Percentiles rank a stretch among this genome's conserved stretches.
Evolutionary conservation across 2,888 invertebrate species (phyloP).

Genomic region (Idaea straminata): DNA sequence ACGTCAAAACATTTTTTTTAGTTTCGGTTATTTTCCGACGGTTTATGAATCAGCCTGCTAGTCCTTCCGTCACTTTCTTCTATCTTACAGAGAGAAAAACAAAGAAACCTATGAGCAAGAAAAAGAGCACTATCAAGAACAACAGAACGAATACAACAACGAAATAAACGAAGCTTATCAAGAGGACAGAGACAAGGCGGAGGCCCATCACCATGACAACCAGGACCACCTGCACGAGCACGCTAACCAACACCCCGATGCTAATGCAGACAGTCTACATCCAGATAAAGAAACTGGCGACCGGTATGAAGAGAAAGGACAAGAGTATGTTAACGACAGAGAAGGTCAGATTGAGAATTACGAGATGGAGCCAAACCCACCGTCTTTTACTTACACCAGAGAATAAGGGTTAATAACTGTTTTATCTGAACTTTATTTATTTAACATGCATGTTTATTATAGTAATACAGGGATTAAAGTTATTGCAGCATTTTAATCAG

Average conservation of each 20-base stretch:
- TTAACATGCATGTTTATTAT: background rate
- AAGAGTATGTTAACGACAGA: constrained; percentile 31
- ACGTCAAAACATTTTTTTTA: too few relatives aligned
- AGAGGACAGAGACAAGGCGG: constrained; percentile 34
- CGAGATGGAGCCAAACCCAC: constrained; percentile 35
- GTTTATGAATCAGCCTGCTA: too few relatives aligned
- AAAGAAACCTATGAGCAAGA: constrained; percentile 38
- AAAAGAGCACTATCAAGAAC: constrained; percentile 35
- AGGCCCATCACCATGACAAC: constrained; percentile 31
- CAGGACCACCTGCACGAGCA: constrained; percentile 34
- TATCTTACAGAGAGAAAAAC: constrained; percentile 28
- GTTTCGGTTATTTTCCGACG: too few relatives aligned
- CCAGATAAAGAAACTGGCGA: constrained; percentile 29
- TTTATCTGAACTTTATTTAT: background rate
- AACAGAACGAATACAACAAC: constrained; percentile 35
- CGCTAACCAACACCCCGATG: constrained; percentile 1
- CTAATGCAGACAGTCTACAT: constrained; percentile 17
- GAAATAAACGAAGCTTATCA: constrained; percentile 38
- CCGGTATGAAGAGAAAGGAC: constrained; percentile 38
- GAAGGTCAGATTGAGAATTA: constrained; percentile 35
- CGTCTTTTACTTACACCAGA: constrained; percentile 37
- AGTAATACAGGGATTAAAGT: background rate
- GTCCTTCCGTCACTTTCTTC: too few relatives aligned
- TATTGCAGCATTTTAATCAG: background rate
- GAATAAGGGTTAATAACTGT: constrained; percentile 16